Evolutionary conservation across 2,888 invertebrate genomes (phyloP), one percentile per base, ranked within the genome.

Genomic region (Imbricaverruca yamaguchii): DNA sequence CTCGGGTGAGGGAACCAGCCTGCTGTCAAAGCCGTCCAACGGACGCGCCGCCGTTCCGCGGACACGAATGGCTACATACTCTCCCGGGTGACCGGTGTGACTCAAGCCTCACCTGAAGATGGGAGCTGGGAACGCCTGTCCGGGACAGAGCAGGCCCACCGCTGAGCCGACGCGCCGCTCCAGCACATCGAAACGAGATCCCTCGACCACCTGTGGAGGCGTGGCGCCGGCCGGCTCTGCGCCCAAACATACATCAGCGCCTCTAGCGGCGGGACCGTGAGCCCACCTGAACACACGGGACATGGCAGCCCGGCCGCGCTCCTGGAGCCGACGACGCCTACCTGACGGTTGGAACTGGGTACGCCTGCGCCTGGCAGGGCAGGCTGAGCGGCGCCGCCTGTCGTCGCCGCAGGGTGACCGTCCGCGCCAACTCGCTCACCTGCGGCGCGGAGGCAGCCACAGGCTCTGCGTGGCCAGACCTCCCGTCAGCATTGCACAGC

Each of bases 341-440:
- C 83, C 83, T 83, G 81, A 82, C 82, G 8, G 80, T 79, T n/a
- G 84, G 84, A 8, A 83, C 81, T 18, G 84, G 84, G 80, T 81
- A 81, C 39, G 83, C 84, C 82, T 84, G 84, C 9, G 83, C 84
- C 80, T 79, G 81, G 59, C 84, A 84, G 18, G 78, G 57, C 63
- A 84, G 80, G 53, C 83, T 81, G 56, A 83, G 79, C 3, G 83
- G 63, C 6, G 79, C 13, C 15, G 59, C 82, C 15, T 25, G 69
- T 13, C 69, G 74, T 53, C 74, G 18, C 39, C 15, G 53, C 53
- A 74, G 74, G 9, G 53, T 74, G 21, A 74, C 74, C 7, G 74
- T 74, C 6, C 74, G 74, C 53, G 65, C 79, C 56, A 78, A n/a
- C 56, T 56, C 53, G 39, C 59, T 59, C n/a, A 56, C 13, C 61